Evolutionary conservation across 1,140 invertebrate species (phyloP), one percentile per base, ranked within the genome.

Genomic region (Augochlora pura): DNA sequence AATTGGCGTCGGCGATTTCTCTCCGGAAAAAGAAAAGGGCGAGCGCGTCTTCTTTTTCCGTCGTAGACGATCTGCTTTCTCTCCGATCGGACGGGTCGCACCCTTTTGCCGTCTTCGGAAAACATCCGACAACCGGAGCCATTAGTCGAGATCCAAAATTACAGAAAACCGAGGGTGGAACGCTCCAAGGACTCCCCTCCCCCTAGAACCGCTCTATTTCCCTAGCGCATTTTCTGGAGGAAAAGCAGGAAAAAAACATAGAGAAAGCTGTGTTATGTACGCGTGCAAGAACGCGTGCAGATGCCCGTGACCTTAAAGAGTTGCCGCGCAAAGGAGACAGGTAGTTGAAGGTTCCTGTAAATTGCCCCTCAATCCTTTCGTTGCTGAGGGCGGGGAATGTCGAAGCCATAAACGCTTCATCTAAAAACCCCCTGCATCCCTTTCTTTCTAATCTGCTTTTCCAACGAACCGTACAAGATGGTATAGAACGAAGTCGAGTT

Each of bases 361-460:
- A 83, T 83, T 9, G 60, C 71, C 71, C 23, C 32, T 60, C n/a
- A 76, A 83, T 52, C 78, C 77, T 62, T 80, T 62, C 25, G 32
- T 8, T 21, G 42, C 2, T 46, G 8, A 10, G 2, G 18, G 32
- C 1, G 10, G 46, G 23, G 85, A 83, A 72, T 70, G 25, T 77
- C 0, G 25, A 54, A 16, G 38, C 7, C 39, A 14, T 81, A 72
- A 82, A 83, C 60, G 69, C 21, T 75, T 54, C 60, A 79, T 87
- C 80, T 85, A 87, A 87, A 87, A 86, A 77, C 81, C 32, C 27
- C 18, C 60, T 27, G 69, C 5, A 84, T 84, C 65, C 83, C 81
- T 86, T 86, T 85, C 76, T n/a, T 16, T 76, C 52, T 81, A 86
- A 88, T 82, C 83, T 80, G 59, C 64, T 69, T 78, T 83, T 32